A percentile compares a stretch with the other conserved stretches of the same genome.
These are phyloP conservation scores for Harpagifer antarcticus DNA, from an alignment of 2,797 vertebrate genomes.

Conservation along the genomic window DNA sequence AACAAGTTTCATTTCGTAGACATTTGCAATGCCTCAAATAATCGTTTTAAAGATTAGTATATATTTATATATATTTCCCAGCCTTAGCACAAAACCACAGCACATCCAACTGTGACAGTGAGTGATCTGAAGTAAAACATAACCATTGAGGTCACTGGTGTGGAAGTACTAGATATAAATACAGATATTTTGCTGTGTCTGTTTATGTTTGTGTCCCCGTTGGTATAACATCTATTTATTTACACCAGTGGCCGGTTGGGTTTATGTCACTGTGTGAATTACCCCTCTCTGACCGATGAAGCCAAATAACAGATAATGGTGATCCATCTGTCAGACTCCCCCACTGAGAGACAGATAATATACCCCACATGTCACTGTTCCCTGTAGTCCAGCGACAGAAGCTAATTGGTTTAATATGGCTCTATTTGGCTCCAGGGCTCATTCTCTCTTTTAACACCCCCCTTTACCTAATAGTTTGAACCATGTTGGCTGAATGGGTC, in stretches of 20 bases:
- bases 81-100: too few species aligned
- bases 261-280: constrained; percentile 39
- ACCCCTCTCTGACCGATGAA: constrained; percentile 33
- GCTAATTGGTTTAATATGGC: constrained; percentile 65
- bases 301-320: constrained; percentile 66
- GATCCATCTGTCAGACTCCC: constrained; percentile 54
- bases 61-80: too few species aligned
- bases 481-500: constrained; percentile 40
- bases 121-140: background rate
- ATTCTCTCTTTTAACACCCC: constrained; percentile 43
- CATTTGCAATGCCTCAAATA: too few species aligned
- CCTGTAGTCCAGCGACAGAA: constrained; percentile 32
- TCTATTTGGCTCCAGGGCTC: constrained; percentile 53
- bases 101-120: too few species aligned
- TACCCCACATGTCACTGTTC: constrained; percentile 51
- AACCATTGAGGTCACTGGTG: background rate
- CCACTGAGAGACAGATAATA: constrained; percentile 66
- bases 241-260: constrained; percentile 16
- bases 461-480: constrained; percentile 55
- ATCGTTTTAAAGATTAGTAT: too few species aligned
- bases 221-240: constrained; percentile 15
- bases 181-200: background rate
- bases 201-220: background rate
- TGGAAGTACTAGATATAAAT: background rate
- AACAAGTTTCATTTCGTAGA: too few species aligned